phyloP scores from a whole-genome alignment of 2,113 vertebrate genomes.

The Anser brachyrhynchus region DNA sequence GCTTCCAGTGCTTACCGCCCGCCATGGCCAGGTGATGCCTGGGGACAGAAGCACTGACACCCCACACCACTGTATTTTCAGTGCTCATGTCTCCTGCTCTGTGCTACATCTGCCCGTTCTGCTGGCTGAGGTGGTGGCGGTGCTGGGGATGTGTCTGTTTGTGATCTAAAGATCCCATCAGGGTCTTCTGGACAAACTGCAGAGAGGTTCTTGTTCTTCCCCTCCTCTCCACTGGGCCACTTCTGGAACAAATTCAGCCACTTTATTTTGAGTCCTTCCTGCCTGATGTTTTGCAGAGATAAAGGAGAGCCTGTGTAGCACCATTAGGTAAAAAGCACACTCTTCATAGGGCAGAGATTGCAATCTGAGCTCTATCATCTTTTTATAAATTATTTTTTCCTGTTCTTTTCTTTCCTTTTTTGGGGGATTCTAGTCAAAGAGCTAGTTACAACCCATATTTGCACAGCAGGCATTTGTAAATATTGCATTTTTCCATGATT shows the following conservation, averaged over 20 bases:
- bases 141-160: background rate
- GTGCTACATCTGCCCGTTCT: rapidly evolving
- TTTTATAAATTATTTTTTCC: background rate
- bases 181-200: background rate
- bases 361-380: background rate
- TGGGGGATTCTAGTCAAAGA: background rate
- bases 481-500: background rate
- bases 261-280: background rate
- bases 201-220: background rate
- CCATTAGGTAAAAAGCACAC: background rate
- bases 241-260: background rate
- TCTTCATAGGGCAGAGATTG: background rate
- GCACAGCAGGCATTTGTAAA: background rate
- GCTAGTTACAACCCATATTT: background rate
- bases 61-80: background rate
- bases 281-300: background rate
- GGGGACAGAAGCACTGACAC: background rate
- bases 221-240: background rate
- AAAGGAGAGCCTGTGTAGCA: background rate
- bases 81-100: background rate
- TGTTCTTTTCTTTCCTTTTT: background rate
- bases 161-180: background rate
- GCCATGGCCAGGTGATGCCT: background rate
- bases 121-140: background rate
- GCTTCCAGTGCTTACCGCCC: background rate